Evolutionary conservation across 2,888 invertebrate genomes (phyloP), one percentile per base, ranked within the genome.

Genomic region (Rhamphomyia laevipes): DNA sequence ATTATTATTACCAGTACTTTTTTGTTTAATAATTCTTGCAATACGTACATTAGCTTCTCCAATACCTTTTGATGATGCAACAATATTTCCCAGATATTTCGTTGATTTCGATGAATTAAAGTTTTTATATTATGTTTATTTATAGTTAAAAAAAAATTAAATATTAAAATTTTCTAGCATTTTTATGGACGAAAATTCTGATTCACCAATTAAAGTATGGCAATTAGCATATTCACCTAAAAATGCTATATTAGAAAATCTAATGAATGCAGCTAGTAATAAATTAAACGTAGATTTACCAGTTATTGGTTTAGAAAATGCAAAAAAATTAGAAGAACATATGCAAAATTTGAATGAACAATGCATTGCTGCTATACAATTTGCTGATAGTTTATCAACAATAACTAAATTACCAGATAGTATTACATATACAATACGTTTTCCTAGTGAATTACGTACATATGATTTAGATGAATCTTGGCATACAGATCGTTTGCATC

Each of bases 21-120:
- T 84, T 49, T 75, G 79, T 55, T 65, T 78, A 0, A 63, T 86
- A 48, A 70, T 87, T 47, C 77, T 86, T 16, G 57, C 82, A 5
- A 72, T 86, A 43, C 73, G 87, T 45, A 75, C 77, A 57, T 70
- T 80, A 53, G 79, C 84, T 1, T 73, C 76, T 53, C 80, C 81
- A 0, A 67, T 70, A 2, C 57, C 61, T n/a, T 57, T 47, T 27
- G 13, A 10, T 13, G 7, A 46, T 37, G n/a, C 56, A 1, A 51
- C 59, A 15, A 58, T 48, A 2, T 74, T 61, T 51, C 66, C 65
- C 2, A 33, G 5, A 42, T 6, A 9, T 27, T 4, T 13, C 2
- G 13, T 27, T 23, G 21, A 43, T 71, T 88, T 55, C 72, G 86
- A 53, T 75, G 76, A 2, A 10, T 27, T 48, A 16, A 35, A 37